phyloP scores from a whole-genome alignment of 2,888 invertebrate species.

The Pyrgus malvae region DNA sequence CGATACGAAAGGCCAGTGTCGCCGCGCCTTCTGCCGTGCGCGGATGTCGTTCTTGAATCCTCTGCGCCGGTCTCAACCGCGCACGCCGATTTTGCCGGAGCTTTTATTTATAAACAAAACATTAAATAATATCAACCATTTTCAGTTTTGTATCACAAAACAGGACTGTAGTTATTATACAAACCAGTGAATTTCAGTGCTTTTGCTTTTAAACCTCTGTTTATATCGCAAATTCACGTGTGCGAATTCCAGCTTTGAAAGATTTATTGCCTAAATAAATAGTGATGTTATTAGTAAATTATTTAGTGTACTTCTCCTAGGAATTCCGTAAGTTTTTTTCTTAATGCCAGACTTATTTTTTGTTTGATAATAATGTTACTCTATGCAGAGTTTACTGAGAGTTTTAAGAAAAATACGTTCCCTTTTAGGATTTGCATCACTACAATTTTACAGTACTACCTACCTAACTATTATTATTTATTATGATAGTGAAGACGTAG shows the following conservation, averaged over 20 bases:
- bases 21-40: slow-evolving; percentile 59
- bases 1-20: slow-evolving; percentile 53
- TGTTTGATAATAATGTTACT: too few relatives aligned
- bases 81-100: slow-evolving; percentile 39
- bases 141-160: neutral
- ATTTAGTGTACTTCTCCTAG: neutral
- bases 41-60: slow-evolving; percentile 44
- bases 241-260: slow-evolving; percentile 16
- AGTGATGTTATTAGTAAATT: slow-evolving; percentile 11
- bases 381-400: too few relatives aligned
- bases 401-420: neutral
- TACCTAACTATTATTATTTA: too few relatives aligned
- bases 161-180: neutral
- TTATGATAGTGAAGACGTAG: too few relatives aligned
- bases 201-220: slow-evolving; percentile 4
- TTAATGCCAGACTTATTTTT: neutral
- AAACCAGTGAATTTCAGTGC: slow-evolving; percentile 12
- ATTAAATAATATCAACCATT: slow-evolving; percentile 4
- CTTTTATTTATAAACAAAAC: slow-evolving; percentile 67
- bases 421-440: too few relatives aligned
- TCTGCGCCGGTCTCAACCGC: slow-evolving; percentile 13
- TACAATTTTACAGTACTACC: too few relatives aligned
- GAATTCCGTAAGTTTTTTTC: slow-evolving; percentile 13
- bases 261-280: slow-evolving; percentile 35
- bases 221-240: slow-evolving; percentile 16